phyloP scores from a whole-genome alignment of 1,140 invertebrate species.

The Zaprionus taronus region DNA sequence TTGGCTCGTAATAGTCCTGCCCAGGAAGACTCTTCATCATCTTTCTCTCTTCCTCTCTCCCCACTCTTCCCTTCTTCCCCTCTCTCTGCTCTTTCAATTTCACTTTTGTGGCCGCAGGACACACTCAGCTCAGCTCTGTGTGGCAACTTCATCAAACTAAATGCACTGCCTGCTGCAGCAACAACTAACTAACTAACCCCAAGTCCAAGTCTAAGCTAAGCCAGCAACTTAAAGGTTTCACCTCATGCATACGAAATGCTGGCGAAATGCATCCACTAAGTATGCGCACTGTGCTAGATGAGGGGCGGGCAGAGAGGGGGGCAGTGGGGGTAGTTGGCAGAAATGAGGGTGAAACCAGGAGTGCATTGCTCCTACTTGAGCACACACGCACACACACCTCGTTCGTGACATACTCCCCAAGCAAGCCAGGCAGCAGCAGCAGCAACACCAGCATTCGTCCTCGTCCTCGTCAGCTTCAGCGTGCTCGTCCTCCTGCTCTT shows the following conservation, averaged over 20 bases:
- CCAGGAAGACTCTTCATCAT: slow-evolving; percentile 9
- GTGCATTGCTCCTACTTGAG: slow-evolving; percentile 80
- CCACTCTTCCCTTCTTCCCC: not conserved
- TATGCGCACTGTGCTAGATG: slow-evolving; percentile 1
- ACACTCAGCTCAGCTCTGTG: slow-evolving; percentile 2
- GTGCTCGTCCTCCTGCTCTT: not conserved
- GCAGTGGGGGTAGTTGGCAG: not conserved
- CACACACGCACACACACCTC: slow-evolving; percentile 22
- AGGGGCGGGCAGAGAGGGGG: too few species aligned
- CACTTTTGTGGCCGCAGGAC: slow-evolving; percentile 56
- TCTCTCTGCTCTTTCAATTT: slow-evolving; percentile 42
- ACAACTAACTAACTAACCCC: slow-evolving; percentile 52
- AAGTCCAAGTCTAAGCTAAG: slow-evolving; percentile 35
- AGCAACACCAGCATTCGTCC: slow-evolving; percentile 30
- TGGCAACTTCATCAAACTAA: slow-evolving; percentile 71
- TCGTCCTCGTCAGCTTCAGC: slow-evolving; percentile 6
- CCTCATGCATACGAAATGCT: slow-evolving; percentile 71
- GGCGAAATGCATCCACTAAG: slow-evolving; percentile 16
- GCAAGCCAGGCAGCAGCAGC: slow-evolving; percentile 17
- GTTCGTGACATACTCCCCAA: slow-evolving; percentile 70
- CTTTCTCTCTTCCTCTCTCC: not conserved
- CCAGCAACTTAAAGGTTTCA: slow-evolving; percentile 73
- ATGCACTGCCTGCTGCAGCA: slow-evolving; percentile 48
- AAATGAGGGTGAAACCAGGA: slow-evolving; percentile 35
- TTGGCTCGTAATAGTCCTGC: slow-evolving; percentile 26